Evolutionary conservation across 2,113 vertebrate species (phyloP), one percentile per base, ranked within the genome.

Genomic region (Hyperopisus bebe): DNA sequence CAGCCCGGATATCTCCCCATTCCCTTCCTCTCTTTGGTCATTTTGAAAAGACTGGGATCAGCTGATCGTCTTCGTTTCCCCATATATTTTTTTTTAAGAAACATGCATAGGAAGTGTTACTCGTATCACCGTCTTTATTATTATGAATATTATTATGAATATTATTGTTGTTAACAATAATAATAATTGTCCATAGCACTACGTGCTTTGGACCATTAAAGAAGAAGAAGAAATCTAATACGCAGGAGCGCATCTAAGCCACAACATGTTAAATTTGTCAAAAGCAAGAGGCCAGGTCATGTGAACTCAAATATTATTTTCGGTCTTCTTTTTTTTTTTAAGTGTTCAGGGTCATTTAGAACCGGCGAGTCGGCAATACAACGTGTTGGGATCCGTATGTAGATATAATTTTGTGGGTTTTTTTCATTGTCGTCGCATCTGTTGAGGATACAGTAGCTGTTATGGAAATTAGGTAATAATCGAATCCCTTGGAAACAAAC

Each of bases 1-100:
- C 89, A 93, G 48, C 93, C 94, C 94, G 95, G 96, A 96, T 95
- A 90, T 93, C 86, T 93, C 87, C 58, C 46, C 83, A 83, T 89
- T n/a, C 19, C 55, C 88, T 24, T 24, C 77, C 50, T 90, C 90
- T 77, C 90, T 89, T 50, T 84, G 88, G 86, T 84, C 88, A 62
- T 66, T 91, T 89, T 90, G 39, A 11, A 44, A 89, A 90, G 80
- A 10, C 70, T 90, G 84, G 90, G 90, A 91, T 91, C 91, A 91
- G 87, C 90, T 91, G 89, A 91, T 89, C 27, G 62, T n/a, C 10
- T 51, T 46, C 31, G 27, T 47, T 39, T 87, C 55, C 48, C 42
- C 70, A 19, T 42, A 27, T 55, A 2, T 70, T 42, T 89, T 31
- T n/a, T 53, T 19, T 21, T 77, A 51, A 80, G 53, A 8, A 35